Conservation (phyloP, 2,888 invertebrate species). For the Heliconius ethilla region DNA sequence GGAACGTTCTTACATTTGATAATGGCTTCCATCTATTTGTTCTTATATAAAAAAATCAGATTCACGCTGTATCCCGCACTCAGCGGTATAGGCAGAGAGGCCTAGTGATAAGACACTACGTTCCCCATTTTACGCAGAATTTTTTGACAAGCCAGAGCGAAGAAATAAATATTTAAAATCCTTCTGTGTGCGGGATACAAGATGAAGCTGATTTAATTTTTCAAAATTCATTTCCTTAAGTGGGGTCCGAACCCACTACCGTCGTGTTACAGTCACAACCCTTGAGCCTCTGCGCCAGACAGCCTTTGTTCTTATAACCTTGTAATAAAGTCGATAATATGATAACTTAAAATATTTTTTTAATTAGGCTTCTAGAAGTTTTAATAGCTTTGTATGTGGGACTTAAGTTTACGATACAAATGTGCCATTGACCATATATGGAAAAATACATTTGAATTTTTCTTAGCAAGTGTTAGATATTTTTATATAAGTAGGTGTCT, state of each 20-base stretch:
- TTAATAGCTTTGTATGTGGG: conserved; percentile 29
- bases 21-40: conserved; percentile 27
- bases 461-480: conserved; percentile 32
- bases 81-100: no score
- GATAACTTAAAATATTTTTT: conserved; percentile 30
- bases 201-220: no score
- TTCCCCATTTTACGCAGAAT: no score
- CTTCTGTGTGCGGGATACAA: no score
- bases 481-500: conserved; percentile 21
- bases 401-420: conserved; percentile 29
- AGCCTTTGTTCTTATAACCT: conserved; percentile 15
- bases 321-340: conserved; percentile 40
- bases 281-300: no score
- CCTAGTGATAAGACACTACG: no score
- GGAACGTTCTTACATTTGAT: conserved; percentile 41
- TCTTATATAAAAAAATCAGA: background rate
- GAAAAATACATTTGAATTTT: conserved; percentile 44
- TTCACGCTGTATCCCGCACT: no score
- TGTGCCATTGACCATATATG: conserved; percentile 42
- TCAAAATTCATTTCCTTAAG: no score
- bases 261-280: no score
- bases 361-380: conserved; percentile 32
- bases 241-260: no score
- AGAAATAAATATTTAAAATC: no score
- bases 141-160: no score